Conservation (phyloP, 2,888 invertebrate species). For the Brachyopa scutellaris region DNA sequence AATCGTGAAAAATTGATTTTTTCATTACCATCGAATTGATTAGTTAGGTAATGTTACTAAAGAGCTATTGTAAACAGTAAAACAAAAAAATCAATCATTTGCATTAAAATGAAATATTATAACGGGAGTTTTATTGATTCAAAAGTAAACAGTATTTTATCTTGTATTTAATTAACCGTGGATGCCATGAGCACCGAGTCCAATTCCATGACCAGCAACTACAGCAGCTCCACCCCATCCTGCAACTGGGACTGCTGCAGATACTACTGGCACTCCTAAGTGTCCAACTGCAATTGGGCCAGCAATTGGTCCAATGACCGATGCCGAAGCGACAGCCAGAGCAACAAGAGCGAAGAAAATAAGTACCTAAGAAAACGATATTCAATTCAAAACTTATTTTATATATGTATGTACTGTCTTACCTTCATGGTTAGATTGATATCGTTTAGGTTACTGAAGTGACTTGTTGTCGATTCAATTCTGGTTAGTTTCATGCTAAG, state of each 20-base stretch:
- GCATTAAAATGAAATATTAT: too few relatives aligned
- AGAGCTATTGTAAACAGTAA: too few relatives aligned
- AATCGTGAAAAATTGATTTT: too few relatives aligned
- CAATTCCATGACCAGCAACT: conserved; percentile 34
- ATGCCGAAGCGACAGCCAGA: conserved; percentile 47
- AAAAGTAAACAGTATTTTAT: too few relatives aligned
- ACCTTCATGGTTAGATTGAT: conserved; percentile 37
- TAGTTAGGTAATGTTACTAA: too few relatives aligned
- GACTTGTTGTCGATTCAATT: conserved; percentile 49
- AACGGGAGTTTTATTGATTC: too few relatives aligned
- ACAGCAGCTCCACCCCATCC: conserved; percentile 3
- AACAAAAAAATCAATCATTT: too few relatives aligned
- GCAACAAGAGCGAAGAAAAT: conserved; percentile 58
- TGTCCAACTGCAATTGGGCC: conserved; percentile 12
- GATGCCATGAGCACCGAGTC: conserved; percentile 26
- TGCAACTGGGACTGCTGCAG: conserved; percentile 14
- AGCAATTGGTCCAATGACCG: conserved; percentile 32
- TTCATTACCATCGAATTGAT: too few relatives aligned
- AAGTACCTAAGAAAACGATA: neutral
- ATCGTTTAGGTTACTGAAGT: conserved; percentile 17
- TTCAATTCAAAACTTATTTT: neutral
- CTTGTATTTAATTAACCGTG: conserved; percentile 13
- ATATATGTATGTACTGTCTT: neutral
- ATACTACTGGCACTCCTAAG: conserved; percentile 18
- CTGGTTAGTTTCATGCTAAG: neutral